Conservation (phyloP, 2,888 invertebrate genomes). For the Podotricha telesiphe region DNA sequence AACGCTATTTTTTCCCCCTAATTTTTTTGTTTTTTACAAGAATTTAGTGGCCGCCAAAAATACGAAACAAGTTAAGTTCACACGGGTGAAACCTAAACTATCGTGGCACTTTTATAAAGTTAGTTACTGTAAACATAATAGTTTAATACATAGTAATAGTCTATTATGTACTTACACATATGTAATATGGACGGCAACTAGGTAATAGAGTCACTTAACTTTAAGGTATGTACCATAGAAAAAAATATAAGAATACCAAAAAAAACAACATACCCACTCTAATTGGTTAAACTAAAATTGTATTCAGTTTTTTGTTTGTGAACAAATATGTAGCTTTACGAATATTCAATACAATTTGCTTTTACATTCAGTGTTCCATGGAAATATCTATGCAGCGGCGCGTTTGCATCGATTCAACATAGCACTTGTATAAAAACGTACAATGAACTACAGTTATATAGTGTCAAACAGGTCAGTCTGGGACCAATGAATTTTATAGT, state of each 20-base stretch:
- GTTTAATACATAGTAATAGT: too few species aligned
- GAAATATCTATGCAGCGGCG: conserved; percentile 29
- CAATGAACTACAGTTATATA: conserved; percentile 31
- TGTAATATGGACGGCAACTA: too few species aligned
- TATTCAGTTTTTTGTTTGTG: conserved; percentile 17
- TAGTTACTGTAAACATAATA: too few species aligned
- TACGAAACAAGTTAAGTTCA: too few species aligned
- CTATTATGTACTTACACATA: too few species aligned
- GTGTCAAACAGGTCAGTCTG: conserved; percentile 24
- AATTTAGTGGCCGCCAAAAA: too few species aligned
- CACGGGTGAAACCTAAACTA: too few species aligned
- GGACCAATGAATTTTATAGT: not conserved
- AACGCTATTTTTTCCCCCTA: too few species aligned
- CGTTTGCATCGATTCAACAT: conserved; percentile 39
- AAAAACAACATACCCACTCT: conserved; percentile 3
- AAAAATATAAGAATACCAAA: not conserved
- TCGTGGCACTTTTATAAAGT: too few species aligned
- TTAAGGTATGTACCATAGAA: too few species aligned
- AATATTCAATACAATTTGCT: conserved; percentile 33
- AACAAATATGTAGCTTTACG: conserved; percentile 22
- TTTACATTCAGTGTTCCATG: conserved; percentile 31
- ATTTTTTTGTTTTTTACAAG: too few species aligned
- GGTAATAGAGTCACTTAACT: too few species aligned
- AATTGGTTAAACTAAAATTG: conserved; percentile 8
- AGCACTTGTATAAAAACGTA: conserved; percentile 34